Percentiles rank a stretch among this genome's conserved stretches.
phyloP scores from a whole-genome alignment of 2,797 vertebrate species.

The Dicrostonyx torquatus region DNA sequence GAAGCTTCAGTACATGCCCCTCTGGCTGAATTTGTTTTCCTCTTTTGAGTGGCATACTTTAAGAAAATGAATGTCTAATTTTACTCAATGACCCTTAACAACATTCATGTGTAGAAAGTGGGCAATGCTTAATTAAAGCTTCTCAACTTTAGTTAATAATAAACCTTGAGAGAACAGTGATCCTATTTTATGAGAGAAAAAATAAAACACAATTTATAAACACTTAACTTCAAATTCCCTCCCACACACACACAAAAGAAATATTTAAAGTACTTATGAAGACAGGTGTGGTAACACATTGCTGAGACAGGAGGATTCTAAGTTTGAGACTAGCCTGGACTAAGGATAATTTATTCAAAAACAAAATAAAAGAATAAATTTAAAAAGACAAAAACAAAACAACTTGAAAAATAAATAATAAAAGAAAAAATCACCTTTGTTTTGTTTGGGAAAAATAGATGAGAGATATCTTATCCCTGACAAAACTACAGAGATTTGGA shows the following conservation, averaged over 20 bases:
- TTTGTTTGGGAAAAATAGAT: not conserved
- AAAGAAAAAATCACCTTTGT: not conserved
- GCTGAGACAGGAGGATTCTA: not conserved
- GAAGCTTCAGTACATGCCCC: not conserved
- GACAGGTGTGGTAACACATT: not conserved
- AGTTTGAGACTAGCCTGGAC: not conserved
- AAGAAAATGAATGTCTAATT: conserved; percentile 38
- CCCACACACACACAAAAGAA: not conserved
- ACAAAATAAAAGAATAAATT: not conserved
- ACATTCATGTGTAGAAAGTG: not conserved
- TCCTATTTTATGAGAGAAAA: not conserved
- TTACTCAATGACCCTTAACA: not conserved
- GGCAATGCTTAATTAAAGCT: conserved; percentile 9
- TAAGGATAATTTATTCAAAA: not conserved
- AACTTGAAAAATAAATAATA: conserved; percentile 41
- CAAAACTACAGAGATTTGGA: not conserved
- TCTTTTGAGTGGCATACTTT: not conserved
- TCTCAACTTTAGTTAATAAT: conserved; percentile 30
- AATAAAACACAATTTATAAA: not conserved
- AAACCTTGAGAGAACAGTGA: conserved; percentile 5
- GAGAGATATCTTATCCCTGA: not conserved
- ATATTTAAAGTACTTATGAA: not conserved
- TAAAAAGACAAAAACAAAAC: not conserved
- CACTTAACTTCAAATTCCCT: not conserved
- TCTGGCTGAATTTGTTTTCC: not conserved